Evolutionary conservation across 2,797 vertebrate genomes (phyloP).

Genomic region (Erethizon dorsatum): DNA sequence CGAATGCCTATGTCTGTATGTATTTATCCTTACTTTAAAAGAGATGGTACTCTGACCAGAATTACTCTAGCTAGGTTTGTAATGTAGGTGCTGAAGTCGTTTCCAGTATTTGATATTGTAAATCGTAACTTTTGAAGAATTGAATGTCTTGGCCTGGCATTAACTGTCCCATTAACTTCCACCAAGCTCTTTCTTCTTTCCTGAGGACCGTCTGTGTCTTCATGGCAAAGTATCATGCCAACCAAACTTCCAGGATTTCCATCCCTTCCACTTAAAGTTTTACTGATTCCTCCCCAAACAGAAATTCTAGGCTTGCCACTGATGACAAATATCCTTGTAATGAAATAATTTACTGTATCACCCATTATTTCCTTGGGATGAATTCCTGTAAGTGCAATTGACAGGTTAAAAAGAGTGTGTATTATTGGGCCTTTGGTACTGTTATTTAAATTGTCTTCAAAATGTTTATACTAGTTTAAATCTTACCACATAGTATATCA

Average conservation of each 20-base stretch:
- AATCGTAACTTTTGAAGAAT: neutral
- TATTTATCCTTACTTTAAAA: conserved; percentile 16
- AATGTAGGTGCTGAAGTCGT: neutral
- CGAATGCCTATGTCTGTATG: neutral
- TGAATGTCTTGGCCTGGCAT: neutral
- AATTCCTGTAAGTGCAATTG: neutral
- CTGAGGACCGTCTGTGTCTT: conserved; percentile 12
- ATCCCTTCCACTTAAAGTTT: neutral
- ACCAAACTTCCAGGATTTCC: neutral
- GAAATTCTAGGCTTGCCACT: neutral
- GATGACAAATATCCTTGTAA: neutral
- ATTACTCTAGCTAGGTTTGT: neutral
- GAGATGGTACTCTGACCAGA: neutral
- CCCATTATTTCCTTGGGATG: conserved; percentile 32
- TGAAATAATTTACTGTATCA: neutral
- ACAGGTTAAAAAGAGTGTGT: neutral
- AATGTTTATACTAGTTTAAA: conserved; percentile 39
- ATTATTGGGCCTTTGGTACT: conserved; percentile 1
- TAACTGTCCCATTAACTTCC: neutral
- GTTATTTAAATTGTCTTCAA: conserved; percentile 34
- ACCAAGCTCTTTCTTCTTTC: neutral
- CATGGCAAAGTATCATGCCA: neutral
- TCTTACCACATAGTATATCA: neutral
- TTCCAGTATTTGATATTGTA: neutral
- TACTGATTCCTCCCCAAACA: neutral